phyloP scores from a whole-genome alignment of 2,113 vertebrate genomes.

The Carassius gibelio region DNA sequence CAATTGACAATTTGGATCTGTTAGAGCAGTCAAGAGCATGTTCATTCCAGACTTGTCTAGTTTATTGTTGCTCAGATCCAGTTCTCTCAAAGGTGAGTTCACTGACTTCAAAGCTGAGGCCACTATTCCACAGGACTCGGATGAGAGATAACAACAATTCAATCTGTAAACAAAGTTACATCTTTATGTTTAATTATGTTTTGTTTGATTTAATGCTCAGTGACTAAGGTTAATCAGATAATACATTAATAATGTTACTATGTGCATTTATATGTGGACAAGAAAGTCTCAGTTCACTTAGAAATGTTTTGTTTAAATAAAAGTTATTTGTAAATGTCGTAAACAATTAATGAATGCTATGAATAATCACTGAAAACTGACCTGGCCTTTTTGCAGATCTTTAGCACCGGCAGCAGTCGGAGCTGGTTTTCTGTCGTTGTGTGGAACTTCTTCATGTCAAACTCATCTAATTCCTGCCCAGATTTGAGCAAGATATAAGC shows the following conservation, averaged over 20 bases:
- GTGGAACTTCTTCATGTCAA: conserved; percentile 11
- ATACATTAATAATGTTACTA: neutral
- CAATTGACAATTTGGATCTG: neutral
- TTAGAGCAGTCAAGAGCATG: neutral
- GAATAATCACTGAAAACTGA: neutral
- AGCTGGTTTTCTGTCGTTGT: neutral
- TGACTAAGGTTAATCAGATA: neutral
- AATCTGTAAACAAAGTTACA: neutral
- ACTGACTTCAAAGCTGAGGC: neutral
- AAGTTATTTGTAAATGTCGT: neutral
- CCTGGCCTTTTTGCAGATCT: conserved; percentile 17
- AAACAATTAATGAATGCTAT: neutral
- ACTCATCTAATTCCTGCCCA: neutral
- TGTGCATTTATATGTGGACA: neutral
- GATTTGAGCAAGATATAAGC: conserved; percentile 12
- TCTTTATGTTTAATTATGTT: neutral
- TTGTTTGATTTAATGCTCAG: neutral
- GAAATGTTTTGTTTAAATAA: too few species aligned
- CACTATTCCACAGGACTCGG: neutral
- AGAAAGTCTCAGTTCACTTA: neutral
- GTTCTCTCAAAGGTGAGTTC: neutral
- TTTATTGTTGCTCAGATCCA: conserved; percentile 17
- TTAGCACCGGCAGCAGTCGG: conserved; percentile 14
- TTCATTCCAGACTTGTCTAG: neutral
- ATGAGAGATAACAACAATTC: neutral